phyloP scores from a whole-genome alignment of 2,888 invertebrate genomes.

The Zaprionus obscuricornis region DNA sequence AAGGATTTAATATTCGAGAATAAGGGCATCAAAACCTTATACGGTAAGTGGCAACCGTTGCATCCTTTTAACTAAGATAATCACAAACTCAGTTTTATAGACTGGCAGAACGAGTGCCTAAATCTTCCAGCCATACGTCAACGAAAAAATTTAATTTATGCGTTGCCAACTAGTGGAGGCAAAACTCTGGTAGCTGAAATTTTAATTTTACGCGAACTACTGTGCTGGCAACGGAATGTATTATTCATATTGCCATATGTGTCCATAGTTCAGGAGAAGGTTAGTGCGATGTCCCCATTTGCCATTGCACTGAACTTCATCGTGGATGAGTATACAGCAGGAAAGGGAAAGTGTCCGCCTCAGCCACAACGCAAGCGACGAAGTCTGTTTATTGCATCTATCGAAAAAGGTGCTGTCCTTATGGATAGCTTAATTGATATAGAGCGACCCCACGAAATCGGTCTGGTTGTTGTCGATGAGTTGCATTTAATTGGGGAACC shows the following conservation, averaged over 20 bases:
- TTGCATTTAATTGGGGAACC: constrained; percentile 95
- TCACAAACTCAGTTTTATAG: constrained; percentile 83
- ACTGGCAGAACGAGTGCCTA: constrained; percentile 97
- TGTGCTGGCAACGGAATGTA: constrained; percentile 91
- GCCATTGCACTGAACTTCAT: constrained; percentile 94
- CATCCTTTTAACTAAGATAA: neutral
- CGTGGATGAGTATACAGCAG: constrained; percentile 97
- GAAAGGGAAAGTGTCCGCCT: constrained; percentile 94
- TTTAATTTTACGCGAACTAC: constrained; percentile 92
- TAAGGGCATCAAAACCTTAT: constrained; percentile 91
- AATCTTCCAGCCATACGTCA: constrained; percentile 89
- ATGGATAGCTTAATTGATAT: constrained; percentile 93
- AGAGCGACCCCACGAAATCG: constrained; percentile 89
- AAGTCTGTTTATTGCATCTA: constrained; percentile 95
- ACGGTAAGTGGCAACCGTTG: too few species aligned
- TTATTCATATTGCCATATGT: constrained; percentile 97
- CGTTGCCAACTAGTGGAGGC: constrained; percentile 97
- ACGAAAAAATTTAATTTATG: constrained; percentile 93
- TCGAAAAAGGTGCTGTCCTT: constrained; percentile 95
- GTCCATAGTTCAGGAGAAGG: constrained; percentile 98
- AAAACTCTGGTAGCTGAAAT: constrained; percentile 99
- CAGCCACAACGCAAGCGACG: constrained; percentile 89
- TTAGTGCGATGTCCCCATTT: constrained; percentile 89
- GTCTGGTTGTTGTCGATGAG: constrained; percentile 94
- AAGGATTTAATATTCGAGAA: constrained; percentile 88